Evolutionary conservation across 2,888 invertebrate genomes (phyloP), one percentile per base, ranked within the genome.

Genomic region (Hirudinaria manillensis): DNA sequence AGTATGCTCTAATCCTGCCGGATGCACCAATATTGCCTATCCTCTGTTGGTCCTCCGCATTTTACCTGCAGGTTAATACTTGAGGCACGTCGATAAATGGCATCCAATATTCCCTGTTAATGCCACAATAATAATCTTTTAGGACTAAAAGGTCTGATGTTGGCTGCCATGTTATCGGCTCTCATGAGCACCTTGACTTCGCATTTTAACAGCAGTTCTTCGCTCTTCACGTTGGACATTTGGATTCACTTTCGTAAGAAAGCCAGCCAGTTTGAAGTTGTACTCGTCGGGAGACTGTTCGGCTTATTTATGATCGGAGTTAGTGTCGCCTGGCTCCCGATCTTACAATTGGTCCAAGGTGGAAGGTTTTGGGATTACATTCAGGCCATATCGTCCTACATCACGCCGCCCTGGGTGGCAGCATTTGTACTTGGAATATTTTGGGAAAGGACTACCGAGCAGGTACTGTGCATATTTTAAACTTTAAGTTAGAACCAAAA

Each of bases 21-120:
- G 87, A 3, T 88, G 88, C 79, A 84, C 86, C 3, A 88, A 88
- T 81, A 85, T 86, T 38, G 88, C 88, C 2, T 88, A 87, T 79
- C 87, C 88, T 0, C 81, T 86, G 53, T 82, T 88, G 38, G 87
- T 88, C 2, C 81, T 88, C 21, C 82, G 84, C 72, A 81, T 87
- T 6, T 83, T 88, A 82, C 88, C 88, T 6, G 79, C 80, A 77
- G 87, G 87, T 82, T 75, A 72, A 77, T 83, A 79, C 16, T 45
- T 45, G 13, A 45, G 78, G 29, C 70, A 29, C 19, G 21, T 27
- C 27, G 32, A 56, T 27, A 66, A n/a, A 34, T 27, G 21, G 24
- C 36, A 3, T 24, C 24, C 3, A 32, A 27, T 55, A 72, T 27
- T 61, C 24, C 7, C 13, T 24, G 29, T 61, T 61, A 61, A 61